Base-by-base conservation (phyloP, 2,797 vertebrate genomes). In the Enteromius afrohamiltoni region DNA sequence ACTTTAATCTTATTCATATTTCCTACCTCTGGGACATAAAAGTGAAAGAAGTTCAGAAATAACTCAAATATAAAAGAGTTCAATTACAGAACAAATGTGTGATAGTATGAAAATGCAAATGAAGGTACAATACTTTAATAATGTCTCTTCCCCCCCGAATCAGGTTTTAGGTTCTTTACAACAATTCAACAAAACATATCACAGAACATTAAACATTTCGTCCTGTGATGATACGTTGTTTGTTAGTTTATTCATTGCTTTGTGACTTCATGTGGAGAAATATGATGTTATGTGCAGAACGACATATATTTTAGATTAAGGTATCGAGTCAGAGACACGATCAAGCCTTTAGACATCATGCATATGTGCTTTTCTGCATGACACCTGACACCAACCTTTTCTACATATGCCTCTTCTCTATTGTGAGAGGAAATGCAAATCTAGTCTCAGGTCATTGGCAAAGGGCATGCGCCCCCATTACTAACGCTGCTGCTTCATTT, bases 351-450 rank as follows among this genome's bases (percentile, higher is more conserved):
- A 71, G 10, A 60, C 17, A 81, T 53, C 14, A 34, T 23, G 69
- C 11, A 49, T n/a, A 29, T 81, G 40, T 26, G 21, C 16, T 60
- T 71, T 69, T 82, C 64, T 71, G 62, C 55, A 70, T 62, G 64
- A 79, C 51, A 84, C 69, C 77, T 16, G 58, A 84, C 31, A 65
- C 67, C 17, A 9, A n/a, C 76, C 31, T 49, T 42, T 77, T 73
- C 53, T 53, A 29, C n/a, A 71, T 84, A 65, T 65, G 40, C 4
- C 40, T 17, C 31, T n/a, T 51, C 34, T 8, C 23, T 49, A 76
- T 80, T 85, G 77, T 80, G 47, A 45, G 21, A 65, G 37, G 60
- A 80, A 68, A 80, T 85, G 69, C 83, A 85, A 67, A 80, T 75
- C 34, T 49, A 70, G 34, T 77, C 64, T 83, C 74, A 83, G 74